A percentile compares a stretch with the other conserved stretches of the same genome.
Evolutionary conservation across 2,888 invertebrate genomes (phyloP).

Genomic region (Drosophila kambysellisi): DNA sequence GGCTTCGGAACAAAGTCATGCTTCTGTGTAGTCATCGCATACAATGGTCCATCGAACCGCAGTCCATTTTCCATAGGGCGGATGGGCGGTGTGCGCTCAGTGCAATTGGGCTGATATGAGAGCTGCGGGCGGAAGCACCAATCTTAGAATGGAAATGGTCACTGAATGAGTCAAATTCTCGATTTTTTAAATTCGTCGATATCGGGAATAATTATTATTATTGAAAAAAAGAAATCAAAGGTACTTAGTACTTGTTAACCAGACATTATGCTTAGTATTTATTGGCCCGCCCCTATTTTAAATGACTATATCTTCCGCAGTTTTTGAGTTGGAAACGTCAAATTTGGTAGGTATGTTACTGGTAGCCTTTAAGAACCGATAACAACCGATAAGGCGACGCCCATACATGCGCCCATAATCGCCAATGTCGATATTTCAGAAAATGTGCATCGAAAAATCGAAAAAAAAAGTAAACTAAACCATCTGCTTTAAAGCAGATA

Average conservation of each 20-base stretch:
- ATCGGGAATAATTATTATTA: not conserved
- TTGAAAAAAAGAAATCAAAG: no score
- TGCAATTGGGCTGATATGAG: conserved; percentile 87
- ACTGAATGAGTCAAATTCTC: not conserved
- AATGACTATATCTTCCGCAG: no score
- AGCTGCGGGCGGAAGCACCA: conserved; percentile 80
- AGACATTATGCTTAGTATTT: not conserved
- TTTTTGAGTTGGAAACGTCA: no score
- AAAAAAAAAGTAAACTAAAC: no score
- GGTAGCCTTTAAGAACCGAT: no score
- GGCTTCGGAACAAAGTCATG: conserved; percentile 90
- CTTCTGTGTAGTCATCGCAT: conserved; percentile 90
- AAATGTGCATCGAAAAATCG: no score
- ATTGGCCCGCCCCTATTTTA: no score
- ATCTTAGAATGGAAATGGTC: not conserved
- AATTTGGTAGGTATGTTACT: no score
- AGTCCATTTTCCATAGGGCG: conserved; percentile 87
- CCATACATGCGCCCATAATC: no score
- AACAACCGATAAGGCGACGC: no score
- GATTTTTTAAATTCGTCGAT: not conserved
- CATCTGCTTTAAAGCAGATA: no score
- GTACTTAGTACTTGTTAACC: not conserved
- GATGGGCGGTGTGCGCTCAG: conserved; percentile 87
- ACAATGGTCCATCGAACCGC: conserved; percentile 89
- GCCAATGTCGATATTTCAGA: no score